A percentile compares a stretch with the other conserved stretches of the same genome.
Evolutionary conservation across 2,113 vertebrate species (phyloP).

Genomic region (Cyanocitta stelleri): DNA sequence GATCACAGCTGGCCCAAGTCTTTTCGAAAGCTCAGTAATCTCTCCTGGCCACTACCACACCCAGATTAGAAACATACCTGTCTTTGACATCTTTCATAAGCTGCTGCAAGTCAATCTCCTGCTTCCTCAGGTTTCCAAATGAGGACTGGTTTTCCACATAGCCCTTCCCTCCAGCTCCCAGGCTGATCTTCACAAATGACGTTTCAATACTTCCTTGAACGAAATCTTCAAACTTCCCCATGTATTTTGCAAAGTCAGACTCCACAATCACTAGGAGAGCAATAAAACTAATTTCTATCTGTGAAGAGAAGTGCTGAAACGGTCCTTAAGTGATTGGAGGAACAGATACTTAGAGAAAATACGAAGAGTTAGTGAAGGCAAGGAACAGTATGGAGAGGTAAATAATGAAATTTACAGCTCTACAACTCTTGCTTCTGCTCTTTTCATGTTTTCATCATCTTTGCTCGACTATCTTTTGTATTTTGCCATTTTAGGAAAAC

Average conservation of each 20-base stretch:
- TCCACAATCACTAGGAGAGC: constrained; percentile 76
- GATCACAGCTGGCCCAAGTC: not conserved
- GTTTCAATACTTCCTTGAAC: constrained; percentile 67
- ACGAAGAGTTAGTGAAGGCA: not conserved
- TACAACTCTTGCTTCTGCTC: not conserved
- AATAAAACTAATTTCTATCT: not conserved
- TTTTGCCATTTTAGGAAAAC: not conserved
- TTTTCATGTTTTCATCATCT: not conserved
- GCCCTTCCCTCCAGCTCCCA: constrained; percentile 72
- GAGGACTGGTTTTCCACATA: constrained; percentile 79
- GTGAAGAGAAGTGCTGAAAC: not conserved
- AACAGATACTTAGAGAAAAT: not conserved
- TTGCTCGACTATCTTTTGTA: not conserved
- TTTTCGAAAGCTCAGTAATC: not conserved
- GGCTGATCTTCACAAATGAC: constrained; percentile 52
- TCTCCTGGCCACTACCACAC: not conserved
- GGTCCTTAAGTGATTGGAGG: not conserved
- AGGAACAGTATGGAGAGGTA: not conserved
- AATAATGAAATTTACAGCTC: not conserved
- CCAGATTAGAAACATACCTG: constrained; percentile 67
- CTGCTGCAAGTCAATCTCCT: constrained; percentile 85
- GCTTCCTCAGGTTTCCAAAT: constrained; percentile 88
- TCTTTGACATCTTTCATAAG: constrained; percentile 75
- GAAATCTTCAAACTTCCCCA: constrained; percentile 75
- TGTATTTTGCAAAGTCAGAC: constrained; percentile 85